Evolutionary conservation across 2,888 invertebrate genomes (phyloP).

Genomic region (Rhopalosiphum nymphaeae): DNA sequence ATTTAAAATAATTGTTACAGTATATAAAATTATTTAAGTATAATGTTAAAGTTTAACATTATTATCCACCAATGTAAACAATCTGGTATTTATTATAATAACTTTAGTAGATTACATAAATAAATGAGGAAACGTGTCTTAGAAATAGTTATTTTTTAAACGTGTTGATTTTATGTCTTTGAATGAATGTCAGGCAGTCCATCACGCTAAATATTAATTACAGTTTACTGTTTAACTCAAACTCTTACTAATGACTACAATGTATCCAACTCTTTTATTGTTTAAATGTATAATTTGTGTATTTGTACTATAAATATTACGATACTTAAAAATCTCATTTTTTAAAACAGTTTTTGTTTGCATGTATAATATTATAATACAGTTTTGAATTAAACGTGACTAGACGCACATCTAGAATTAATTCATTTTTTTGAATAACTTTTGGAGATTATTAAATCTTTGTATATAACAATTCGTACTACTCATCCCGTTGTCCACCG

Average conservation of each 20-base stretch:
- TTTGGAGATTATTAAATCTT: neutral
- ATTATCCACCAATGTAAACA: neutral
- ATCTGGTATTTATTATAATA: neutral
- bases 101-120: neutral
- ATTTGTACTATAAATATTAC: neutral
- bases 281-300: neutral
- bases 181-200: neutral
- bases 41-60: neutral
- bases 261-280: neutral
- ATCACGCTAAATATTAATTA: neutral
- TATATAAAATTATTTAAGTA: neutral
- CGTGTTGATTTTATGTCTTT: neutral
- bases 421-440: constrained; percentile 1
- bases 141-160: neutral
- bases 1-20: neutral
- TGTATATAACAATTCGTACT: neutral
- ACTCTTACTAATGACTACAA: neutral
- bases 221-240: neutral
- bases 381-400: neutral
- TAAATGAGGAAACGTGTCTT: neutral
- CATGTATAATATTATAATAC: neutral
- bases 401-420: neutral
- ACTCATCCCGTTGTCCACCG: neutral
- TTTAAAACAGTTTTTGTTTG: neutral
- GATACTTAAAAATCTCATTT: constrained; percentile 2